Evolutionary conservation across 2,113 vertebrate species (phyloP).

Genomic region (Poeciliopsis prolifica): DNA sequence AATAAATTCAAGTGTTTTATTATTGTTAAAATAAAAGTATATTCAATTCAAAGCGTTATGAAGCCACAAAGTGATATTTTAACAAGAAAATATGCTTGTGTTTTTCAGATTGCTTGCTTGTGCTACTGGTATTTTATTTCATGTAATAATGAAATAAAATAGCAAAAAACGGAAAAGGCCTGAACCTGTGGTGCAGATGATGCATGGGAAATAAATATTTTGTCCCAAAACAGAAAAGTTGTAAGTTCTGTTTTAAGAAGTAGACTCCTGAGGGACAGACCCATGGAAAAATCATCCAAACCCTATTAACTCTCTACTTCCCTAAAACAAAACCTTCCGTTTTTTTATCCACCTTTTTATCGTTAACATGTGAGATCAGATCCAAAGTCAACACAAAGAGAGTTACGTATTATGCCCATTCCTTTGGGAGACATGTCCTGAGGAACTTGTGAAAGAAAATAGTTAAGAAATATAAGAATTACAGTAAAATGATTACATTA

Average conservation of each 20-base stretch:
- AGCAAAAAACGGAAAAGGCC: not conserved
- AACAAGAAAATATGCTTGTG: not conserved
- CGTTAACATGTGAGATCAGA: slow-evolving; percentile 33
- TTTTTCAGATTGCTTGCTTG: not conserved
- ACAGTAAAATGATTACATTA: not conserved
- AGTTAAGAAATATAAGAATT: not conserved
- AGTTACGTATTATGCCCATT: slow-evolving; percentile 65
- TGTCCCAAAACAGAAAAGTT: not conserved
- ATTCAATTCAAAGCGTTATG: too few relatives aligned
- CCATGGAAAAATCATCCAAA: slow-evolving; percentile 7
- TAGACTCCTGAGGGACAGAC: not conserved
- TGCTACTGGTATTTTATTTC: not conserved
- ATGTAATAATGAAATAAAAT: not conserved
- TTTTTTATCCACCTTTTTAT: slow-evolving; percentile 25
- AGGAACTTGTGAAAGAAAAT: slow-evolving; percentile 61
- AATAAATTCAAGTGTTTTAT: too few relatives aligned
- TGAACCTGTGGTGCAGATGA: not conserved
- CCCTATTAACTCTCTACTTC: not conserved
- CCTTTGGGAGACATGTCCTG: slow-evolving; percentile 78
- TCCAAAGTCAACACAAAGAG: slow-evolving; percentile 14
- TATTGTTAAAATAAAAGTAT: too few relatives aligned
- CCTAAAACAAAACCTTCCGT: slow-evolving; percentile 3
- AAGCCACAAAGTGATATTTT: not conserved
- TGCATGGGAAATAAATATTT: not conserved
- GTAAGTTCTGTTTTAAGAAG: not conserved